Conservation (phyloP, 92 coral and sea anemone species). For the Palythoa grandis region DNA sequence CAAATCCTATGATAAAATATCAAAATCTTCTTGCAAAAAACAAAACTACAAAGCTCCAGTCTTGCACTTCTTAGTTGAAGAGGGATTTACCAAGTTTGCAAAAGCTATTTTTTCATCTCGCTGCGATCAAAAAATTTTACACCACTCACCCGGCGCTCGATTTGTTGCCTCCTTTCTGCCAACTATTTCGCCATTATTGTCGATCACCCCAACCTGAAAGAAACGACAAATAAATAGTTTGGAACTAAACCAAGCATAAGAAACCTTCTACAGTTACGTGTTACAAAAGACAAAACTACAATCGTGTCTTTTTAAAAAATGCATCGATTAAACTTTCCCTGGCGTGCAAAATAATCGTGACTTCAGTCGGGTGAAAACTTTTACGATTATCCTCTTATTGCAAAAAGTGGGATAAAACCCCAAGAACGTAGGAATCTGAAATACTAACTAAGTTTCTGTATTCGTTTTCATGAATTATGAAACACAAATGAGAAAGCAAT, state of each 20-base stretch:
- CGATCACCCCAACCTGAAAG: conserved; percentile 83
- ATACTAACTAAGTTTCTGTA: conserved; percentile 29
- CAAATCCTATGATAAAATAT: not conserved
- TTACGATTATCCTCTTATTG: not conserved
- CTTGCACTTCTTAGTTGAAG: not conserved
- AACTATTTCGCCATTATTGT: conserved; percentile 83
- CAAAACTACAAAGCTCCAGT: not conserved
- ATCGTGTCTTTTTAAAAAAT: conserved; percentile 9
- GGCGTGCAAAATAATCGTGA: not conserved
- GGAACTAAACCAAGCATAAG: conserved; percentile 6
- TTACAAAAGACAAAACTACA: conserved; percentile 11
- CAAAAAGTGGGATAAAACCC: not conserved
- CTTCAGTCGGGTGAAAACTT: not conserved
- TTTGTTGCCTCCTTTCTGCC: conserved; percentile 63
- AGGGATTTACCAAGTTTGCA: not conserved
- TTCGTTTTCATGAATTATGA: conserved; percentile 67
- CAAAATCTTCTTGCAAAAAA: conserved; percentile 20
- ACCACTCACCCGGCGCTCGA: conserved; percentile 58
- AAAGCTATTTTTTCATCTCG: not conserved
- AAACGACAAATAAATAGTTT: conserved; percentile 20
- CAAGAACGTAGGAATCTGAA: not conserved
- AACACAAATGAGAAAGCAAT: conserved; percentile 49
- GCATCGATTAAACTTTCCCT: not conserved
- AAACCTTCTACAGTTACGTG: not conserved
- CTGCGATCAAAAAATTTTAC: conserved; percentile 17